Evolutionary conservation across 1,140 invertebrate genomes (phyloP).

Genomic region (Antheraea mylitta): DNA sequence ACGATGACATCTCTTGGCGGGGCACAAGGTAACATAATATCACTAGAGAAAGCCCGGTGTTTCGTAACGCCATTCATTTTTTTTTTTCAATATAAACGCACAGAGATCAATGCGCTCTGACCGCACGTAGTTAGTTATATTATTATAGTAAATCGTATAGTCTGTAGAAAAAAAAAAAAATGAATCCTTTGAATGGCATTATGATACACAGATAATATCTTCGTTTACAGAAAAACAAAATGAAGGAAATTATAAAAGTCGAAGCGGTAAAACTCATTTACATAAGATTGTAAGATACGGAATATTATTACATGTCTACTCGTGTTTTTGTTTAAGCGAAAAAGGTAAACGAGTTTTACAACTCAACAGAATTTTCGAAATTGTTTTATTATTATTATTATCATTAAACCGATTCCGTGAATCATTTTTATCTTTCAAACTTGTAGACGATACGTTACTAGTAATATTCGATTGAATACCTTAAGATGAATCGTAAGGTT

Average conservation of each 20-base stretch:
- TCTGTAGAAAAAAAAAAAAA: slow-evolving; percentile 14
- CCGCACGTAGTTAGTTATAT: slow-evolving; percentile 8
- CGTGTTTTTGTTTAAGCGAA: neutral
- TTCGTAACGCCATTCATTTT: slow-evolving; percentile 29
- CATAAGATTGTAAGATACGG: neutral
- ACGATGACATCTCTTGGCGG: slow-evolving; percentile 44
- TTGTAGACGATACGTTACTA: neutral
- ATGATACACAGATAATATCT: slow-evolving; percentile 17
- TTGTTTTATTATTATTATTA: neutral
- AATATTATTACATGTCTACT: neutral
- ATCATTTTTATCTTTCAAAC: slow-evolving; percentile 8
- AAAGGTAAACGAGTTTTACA: slow-evolving; percentile 1
- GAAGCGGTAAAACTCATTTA: neutral
- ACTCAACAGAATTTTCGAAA: neutral
- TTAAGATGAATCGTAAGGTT: neutral
- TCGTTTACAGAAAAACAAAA: neutral
- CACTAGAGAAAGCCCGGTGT: slow-evolving; percentile 28
- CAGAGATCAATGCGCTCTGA: slow-evolving; percentile 13
- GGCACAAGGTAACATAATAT: slow-evolving; percentile 29
- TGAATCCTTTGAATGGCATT: slow-evolving; percentile 24
- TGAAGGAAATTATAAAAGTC: neutral
- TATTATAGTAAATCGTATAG: slow-evolving; percentile 15
- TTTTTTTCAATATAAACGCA: slow-evolving; percentile 17
- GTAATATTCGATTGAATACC: neutral
- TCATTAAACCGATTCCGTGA: slow-evolving; percentile 9